Evolutionary conservation across 2,888 invertebrate species (phyloP).

Genomic region (Eupithecia abbreviata): DNA sequence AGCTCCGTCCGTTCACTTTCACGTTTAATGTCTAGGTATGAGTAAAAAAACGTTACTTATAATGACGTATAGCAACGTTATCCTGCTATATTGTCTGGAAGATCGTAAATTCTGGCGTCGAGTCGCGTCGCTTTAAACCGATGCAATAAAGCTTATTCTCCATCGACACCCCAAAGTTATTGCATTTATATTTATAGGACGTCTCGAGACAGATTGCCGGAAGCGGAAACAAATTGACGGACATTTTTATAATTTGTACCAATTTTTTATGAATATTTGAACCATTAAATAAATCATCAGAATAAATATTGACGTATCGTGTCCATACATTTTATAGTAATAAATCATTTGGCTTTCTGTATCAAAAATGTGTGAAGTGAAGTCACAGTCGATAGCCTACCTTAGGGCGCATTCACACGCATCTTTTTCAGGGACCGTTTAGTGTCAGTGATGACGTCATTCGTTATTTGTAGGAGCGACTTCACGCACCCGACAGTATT

Average conservation of each 20-base stretch:
- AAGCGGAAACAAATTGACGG: not conserved
- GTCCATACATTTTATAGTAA: not conserved
- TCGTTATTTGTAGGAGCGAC: too few species aligned
- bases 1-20: too few species aligned
- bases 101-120: not conserved
- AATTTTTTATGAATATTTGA: not conserved
- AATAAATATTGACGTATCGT: not conserved
- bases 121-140: not conserved
- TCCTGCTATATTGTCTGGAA: not conserved
- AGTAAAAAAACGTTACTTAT: too few species aligned
- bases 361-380: too few species aligned
- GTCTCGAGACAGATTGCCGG: not conserved
- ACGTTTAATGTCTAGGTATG: too few species aligned
- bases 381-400: too few species aligned
- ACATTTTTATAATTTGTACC: not conserved
- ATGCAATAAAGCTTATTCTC: not conserved
- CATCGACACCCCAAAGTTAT: not conserved
- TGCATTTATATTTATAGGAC: not conserved
- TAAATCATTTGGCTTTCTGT: not conserved
- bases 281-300: not conserved
- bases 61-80: too few species aligned
- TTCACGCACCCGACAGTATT: too few species aligned
- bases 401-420: too few species aligned
- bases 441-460: too few species aligned
- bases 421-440: too few species aligned